Base-by-base conservation (phyloP, 2,113 vertebrate species). In the Mesitornis unicolor region DNA sequence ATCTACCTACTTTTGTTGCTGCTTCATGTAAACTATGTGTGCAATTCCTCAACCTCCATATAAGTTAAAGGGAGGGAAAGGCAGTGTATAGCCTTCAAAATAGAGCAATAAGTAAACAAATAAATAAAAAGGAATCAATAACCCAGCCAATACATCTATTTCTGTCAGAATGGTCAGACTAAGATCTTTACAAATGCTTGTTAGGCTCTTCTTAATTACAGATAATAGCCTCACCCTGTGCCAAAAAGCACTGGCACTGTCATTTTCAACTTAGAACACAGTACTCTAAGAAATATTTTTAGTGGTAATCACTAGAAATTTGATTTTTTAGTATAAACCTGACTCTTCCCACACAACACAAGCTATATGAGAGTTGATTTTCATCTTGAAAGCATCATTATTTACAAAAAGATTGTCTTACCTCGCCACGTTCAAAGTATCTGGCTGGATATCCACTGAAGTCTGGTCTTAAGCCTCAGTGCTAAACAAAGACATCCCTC, bases 201-300 rank as follows among this genome's bases (percentile, higher is more conserved):
- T 91, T 83, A 91, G 91, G 57, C 15, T 74, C 48, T 87, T 84
- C 95, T 95, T 95, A 97, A 96, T 95, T 96, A 93, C 69, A 92
- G 88, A 77, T 94, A 93, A 91, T 97, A 97, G 45, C 80, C 60
- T 83, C 94, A 89, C 12, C 88, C 79, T 94, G 87, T 84, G 81
- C 43, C 90, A 80, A 90, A 97, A 97, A 89, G 33, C 64, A 78
- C 63, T 88, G 57, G 36, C 79, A 78, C 42, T 94, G 60, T 50
- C 84, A 82, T 85, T 95, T 97, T 96, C 73, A 65, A 70, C 43
- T 81, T 21, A 42, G 50, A 65, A 47, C 51, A 83, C 16, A 67
- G 89, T 97, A 47, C 63, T 81, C 54, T 75, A 91, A 86, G 94
- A 96, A 96, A 88, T 97, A 89, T 65, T 89, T 86, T 93, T 65